A percentile compares a stretch with the other conserved stretches of the same genome.
Conservation (phyloP, 2,888 invertebrate genomes). For the Cryptosula pallasiana region DNA sequence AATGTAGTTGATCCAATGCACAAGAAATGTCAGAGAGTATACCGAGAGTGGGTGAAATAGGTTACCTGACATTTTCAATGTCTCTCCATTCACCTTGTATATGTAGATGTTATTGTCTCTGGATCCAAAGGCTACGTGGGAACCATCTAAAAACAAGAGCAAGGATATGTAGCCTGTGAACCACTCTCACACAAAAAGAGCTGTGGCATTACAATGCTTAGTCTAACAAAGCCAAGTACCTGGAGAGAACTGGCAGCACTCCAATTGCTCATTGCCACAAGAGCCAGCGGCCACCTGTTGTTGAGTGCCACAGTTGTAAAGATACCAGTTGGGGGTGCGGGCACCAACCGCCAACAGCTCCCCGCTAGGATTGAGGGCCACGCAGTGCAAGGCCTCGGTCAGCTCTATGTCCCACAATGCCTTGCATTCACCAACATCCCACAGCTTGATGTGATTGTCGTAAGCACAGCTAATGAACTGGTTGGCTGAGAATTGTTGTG, state of each 20-base stretch:
- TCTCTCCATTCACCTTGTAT: slow-evolving; percentile 55
- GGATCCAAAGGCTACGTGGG: slow-evolving; percentile 75
- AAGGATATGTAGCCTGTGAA: slow-evolving; percentile 49
- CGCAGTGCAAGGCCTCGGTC: slow-evolving; percentile 79
- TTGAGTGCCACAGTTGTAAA: slow-evolving; percentile 72
- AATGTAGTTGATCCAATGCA: not conserved
- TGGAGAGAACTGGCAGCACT: slow-evolving; percentile 54
- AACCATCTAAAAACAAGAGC: slow-evolving; percentile 65
- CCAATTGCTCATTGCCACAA: slow-evolving; percentile 54
- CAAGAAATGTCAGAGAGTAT: not conserved
- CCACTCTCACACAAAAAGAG: too few relatives aligned
- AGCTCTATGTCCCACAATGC: slow-evolving; percentile 88
- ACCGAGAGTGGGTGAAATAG: not conserved
- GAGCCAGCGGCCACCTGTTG: slow-evolving; percentile 54
- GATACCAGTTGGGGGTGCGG: slow-evolving; percentile 73
- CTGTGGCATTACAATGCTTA: slow-evolving; percentile 51
- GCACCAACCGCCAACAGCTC: slow-evolving; percentile 72
- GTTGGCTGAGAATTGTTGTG: slow-evolving; percentile 71
- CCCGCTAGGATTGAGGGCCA: slow-evolving; percentile 75
- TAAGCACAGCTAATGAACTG: slow-evolving; percentile 74
- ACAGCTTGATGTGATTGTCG: slow-evolving; percentile 59
- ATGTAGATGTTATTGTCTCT: slow-evolving; percentile 84
- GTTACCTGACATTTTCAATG: not conserved
- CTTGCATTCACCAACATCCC: slow-evolving; percentile 81
- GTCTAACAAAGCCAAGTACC: slow-evolving; percentile 36